phyloP scores from a whole-genome alignment of 2,888 invertebrate species.

The Rhagonycha fulva region DNA sequence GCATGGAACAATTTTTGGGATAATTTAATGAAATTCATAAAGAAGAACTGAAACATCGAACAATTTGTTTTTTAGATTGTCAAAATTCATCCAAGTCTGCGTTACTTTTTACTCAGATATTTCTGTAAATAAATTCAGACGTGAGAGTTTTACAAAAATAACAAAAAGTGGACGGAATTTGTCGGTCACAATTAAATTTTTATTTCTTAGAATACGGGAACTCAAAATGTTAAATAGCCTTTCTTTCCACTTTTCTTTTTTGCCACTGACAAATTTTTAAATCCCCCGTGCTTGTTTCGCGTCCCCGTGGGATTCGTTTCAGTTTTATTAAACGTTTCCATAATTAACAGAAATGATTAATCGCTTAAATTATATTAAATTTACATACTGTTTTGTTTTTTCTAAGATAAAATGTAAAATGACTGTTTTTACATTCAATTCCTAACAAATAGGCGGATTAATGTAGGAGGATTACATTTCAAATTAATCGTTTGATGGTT shows the following conservation, averaged over 20 bases:
- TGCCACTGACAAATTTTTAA: constrained; percentile 5
- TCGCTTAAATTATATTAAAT: constrained; percentile 4
- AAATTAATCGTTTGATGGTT: constrained; percentile 9
- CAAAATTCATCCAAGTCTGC: constrained; percentile 35
- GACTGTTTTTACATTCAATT: constrained; percentile 14
- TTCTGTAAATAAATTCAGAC: constrained; percentile 37
- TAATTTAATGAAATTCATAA: not conserved
- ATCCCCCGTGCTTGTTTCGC: not conserved
- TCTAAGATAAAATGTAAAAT: constrained; percentile 8
- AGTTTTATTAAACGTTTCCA: not conserved
- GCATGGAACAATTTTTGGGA: not conserved
- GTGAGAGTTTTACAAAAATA: constrained; percentile 37
- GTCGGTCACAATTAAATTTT: constrained; percentile 41
- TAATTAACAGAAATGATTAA: constrained; percentile 4
- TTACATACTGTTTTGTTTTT: constrained; percentile 11
- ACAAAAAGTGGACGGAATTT: constrained; percentile 38
- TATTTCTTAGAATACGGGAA: constrained; percentile 40
- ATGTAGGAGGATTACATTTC: constrained; percentile 24
- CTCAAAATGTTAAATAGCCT: constrained; percentile 36
- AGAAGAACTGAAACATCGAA: not conserved
- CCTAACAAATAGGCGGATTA: constrained; percentile 15
- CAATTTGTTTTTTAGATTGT: constrained; percentile 24
- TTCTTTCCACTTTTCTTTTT: constrained; percentile 16
- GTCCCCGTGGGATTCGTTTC: not conserved
- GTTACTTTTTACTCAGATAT: constrained; percentile 35